Percentiles rank a stretch among this genome's conserved stretches.
These are phyloP conservation scores for Corythoichthys haematopterus DNA, from an alignment of 2,113 vertebrate species.

Conservation along the genomic window DNA sequence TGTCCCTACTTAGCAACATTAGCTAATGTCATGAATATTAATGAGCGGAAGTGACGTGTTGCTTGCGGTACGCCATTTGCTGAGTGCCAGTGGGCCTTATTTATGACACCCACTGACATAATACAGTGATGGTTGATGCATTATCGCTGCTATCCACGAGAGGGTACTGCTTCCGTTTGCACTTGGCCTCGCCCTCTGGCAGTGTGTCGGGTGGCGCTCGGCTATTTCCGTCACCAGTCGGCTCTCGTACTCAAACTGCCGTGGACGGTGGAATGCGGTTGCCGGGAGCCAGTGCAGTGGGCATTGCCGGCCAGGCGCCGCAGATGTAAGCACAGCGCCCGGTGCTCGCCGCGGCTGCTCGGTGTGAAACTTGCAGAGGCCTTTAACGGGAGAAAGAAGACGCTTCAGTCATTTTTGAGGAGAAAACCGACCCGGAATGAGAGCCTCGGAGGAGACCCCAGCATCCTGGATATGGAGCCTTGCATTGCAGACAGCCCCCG, in stretches of 20 bases:
- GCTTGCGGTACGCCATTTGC: no score
- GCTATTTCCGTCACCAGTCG: slow-evolving; percentile 56
- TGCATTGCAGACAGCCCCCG: slow-evolving; percentile 61
- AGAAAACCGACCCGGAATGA: not conserved
- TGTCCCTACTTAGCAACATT: no score
- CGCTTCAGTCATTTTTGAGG: not conserved
- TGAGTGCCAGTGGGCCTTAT: no score
- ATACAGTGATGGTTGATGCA: not conserved
- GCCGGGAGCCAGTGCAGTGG: slow-evolving; percentile 43
- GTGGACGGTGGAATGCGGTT: slow-evolving; percentile 66
- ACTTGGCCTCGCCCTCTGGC: slow-evolving; percentile 3
- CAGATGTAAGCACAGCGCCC: slow-evolving; percentile 41
- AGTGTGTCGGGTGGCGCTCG: slow-evolving; percentile 16
- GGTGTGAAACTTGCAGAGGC: slow-evolving; percentile 38
- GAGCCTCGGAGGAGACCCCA: slow-evolving; percentile 51
- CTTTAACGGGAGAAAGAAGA: slow-evolving; percentile 14
- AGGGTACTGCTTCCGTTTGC: slow-evolving; percentile 2
- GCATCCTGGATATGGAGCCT: slow-evolving; percentile 50
- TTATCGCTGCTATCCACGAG: slow-evolving; percentile 30
- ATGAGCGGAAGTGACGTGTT: no score
- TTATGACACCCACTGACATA: not conserved
- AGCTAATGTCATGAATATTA: no score
- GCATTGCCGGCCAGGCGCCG: slow-evolving; percentile 55
- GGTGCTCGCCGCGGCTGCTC: slow-evolving; percentile 29
- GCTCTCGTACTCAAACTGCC: slow-evolving; percentile 21